Base-by-base conservation (phyloP, 2,797 vertebrate species). In the Apogon hyalosoma region DNA sequence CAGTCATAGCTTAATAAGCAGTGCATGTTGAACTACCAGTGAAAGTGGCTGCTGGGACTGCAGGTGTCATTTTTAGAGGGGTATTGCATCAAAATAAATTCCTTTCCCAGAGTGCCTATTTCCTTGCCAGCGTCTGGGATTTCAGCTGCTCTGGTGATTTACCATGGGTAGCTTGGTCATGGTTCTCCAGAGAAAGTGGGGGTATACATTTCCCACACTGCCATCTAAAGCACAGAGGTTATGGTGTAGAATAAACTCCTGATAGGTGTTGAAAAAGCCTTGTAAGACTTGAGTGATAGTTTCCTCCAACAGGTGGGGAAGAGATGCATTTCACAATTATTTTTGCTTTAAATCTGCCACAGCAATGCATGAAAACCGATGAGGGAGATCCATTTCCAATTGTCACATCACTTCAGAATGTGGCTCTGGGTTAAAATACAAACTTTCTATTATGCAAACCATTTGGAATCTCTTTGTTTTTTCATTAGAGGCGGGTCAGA, bases 41-140 rank as follows among this genome's bases (percentile, higher is more conserved):
- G 63, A 84, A 80, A 68, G 67, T 74, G 63, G 36, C 69, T 41
- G 55, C 54, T 41, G 48, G 66, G 77, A 64, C 70, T 68, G 54
- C 82, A 87, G 82, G 87, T 92, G 87, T 86, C 66, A 59, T 75
- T 79, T 90, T 81, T 83, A 43, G 15, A 54, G 62, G 75, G 75
- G 73, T 83, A 84, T 87, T 83, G 77, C 85, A 84, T 91, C 79
- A 85, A 91, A 87, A 89, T 84, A 64, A 89, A 89, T 87, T 87
- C 82, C 76, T 85, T 90, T 92, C 90, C 90, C 90, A 91, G 82
- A 86, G 91, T 90, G 85, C 87, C 72, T n/a, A 66, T 91, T 90
- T 91, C 89, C 85, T 80, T 42, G 1, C 72, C 39, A 66, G 73
- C 76, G 88, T 87, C 84, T 89, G 90, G 70, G 81, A 86, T 91